Base-by-base conservation (phyloP, 2,113 vertebrate species). In the Origma solitaria region DNA sequence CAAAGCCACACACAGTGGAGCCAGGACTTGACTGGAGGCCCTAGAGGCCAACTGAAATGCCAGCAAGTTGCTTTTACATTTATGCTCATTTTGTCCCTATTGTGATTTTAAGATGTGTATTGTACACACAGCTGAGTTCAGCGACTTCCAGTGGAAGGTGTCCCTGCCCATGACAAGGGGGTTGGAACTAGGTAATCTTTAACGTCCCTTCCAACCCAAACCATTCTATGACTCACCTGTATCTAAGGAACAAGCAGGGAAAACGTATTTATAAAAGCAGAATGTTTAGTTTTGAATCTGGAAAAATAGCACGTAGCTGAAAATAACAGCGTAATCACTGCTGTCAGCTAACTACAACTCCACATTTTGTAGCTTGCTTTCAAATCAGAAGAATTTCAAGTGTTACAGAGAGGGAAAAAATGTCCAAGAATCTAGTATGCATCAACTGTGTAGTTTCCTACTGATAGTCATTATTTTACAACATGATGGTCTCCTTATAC, bases 91-190 rank as follows among this genome's bases (percentile, higher is more conserved):
- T 71, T 69, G 16, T 11, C 37, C 54, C 37, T 53, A 9, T 20
- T 7, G 56, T 0, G 28, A 38, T 50, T 65, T 73, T n/a, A 78
- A 54, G 31, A 58, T 30, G 4, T 11, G 4, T 30, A 28, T 20
- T 50, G 16, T 14, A 82, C 8, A 49, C 11, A 28, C 30, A 64
- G 11, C 4, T 40, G 8, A 44, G 30, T 13, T 60, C 21, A 78
- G 25, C 0, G 0, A 40, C 15, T 69, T 47, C 53, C 13, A 51
- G 8, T 23, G 40, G 5, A 31, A 69, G 17, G 6, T 31, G 25
- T 15, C 40, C 61, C 40, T 35, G 47, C 17, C 30, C 25, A 35
- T 9, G 25, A 14, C 62, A 69, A 25, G 7, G 5, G 11, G 9
- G 4, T 19, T 42, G 35, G 47, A 68, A 61, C 5, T 6, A 19